These are phyloP conservation scores for Dipodomys ordii DNA, from an alignment of 2,113 vertebrate species.

Conservation along the genomic window DNA sequence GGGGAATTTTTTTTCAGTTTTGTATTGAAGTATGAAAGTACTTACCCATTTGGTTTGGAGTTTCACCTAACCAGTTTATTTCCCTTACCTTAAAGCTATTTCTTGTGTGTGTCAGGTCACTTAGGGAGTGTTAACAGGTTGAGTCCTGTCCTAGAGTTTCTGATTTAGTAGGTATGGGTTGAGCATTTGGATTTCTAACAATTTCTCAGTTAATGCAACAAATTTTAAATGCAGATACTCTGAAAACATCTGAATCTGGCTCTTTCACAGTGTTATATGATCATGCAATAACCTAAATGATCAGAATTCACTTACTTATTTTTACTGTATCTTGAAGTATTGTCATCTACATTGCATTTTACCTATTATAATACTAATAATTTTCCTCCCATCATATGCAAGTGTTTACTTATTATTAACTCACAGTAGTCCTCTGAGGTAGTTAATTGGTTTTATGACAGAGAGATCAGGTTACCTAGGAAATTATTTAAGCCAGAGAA, in stretches of 20 bases:
- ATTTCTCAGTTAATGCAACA: not conserved
- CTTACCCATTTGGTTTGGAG: not conserved
- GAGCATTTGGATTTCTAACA: not conserved
- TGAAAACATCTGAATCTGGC: conserved; percentile 13
- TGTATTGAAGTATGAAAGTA: not conserved
- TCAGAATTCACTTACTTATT: conserved; percentile 45
- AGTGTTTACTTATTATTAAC: conserved; percentile 72
- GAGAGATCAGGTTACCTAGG: conserved; percentile 46
- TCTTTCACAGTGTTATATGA: not conserved
- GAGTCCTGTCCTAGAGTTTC: not conserved
- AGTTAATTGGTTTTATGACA: conserved; percentile 57
- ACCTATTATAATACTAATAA: conserved; percentile 37
- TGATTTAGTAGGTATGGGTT: not conserved
- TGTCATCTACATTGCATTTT: conserved; percentile 33
- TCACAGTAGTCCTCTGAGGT: conserved; percentile 71
- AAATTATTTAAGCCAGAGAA: conserved; percentile 53
- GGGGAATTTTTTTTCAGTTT: not conserved
- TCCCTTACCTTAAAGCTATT: not conserved
- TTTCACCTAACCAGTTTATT: not conserved
- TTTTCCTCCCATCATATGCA: conserved; percentile 62
- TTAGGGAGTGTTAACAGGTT: not conserved
- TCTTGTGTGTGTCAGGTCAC: conserved; percentile 6
- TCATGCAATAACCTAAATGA: not conserved
- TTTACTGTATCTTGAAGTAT: conserved; percentile 12
- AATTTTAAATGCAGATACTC: not conserved